phyloP scores from a whole-genome alignment of 2,888 invertebrate species.

The Mantis religiosa region DNA sequence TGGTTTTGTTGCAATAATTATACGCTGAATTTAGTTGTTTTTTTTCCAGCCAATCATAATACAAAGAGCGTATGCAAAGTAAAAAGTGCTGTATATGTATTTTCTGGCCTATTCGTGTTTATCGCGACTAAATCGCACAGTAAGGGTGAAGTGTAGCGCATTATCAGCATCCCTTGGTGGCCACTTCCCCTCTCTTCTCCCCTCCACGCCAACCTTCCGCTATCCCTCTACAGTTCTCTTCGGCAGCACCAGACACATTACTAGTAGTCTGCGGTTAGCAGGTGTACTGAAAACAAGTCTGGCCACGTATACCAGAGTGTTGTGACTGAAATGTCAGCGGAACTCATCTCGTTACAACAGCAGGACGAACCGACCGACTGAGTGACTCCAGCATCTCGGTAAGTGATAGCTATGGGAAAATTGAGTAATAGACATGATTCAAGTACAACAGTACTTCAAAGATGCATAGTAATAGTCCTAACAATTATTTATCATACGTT shows the following conservation, averaged over 20 bases:
- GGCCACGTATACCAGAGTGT: not conserved
- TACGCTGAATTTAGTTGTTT: no score
- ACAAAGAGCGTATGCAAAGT: not conserved
- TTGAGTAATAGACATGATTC: no score
- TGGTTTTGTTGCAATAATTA: no score
- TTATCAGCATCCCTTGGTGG: not conserved
- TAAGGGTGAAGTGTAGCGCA: not conserved
- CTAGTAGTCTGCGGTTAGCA: not conserved
- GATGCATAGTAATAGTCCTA: no score
- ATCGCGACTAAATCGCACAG: not conserved
- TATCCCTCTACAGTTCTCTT: not conserved
- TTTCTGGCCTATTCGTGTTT: not conserved
- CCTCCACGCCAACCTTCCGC: no score
- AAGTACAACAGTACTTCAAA: no score
- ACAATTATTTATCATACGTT: no score
- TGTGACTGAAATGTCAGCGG: not conserved
- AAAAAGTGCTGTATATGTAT: not conserved
- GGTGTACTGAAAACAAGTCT: not conserved
- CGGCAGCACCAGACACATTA: not conserved
- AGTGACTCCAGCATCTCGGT: not conserved
- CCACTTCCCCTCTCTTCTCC: not conserved
- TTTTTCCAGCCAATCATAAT: no score
- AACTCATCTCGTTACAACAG: not conserved
- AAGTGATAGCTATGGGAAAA: no score
- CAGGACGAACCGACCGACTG: no score